A percentile compares a stretch with the other conserved stretches of the same genome.
Conservation (phyloP, 2,888 invertebrate genomes). For the Agrilus cyanescens region DNA sequence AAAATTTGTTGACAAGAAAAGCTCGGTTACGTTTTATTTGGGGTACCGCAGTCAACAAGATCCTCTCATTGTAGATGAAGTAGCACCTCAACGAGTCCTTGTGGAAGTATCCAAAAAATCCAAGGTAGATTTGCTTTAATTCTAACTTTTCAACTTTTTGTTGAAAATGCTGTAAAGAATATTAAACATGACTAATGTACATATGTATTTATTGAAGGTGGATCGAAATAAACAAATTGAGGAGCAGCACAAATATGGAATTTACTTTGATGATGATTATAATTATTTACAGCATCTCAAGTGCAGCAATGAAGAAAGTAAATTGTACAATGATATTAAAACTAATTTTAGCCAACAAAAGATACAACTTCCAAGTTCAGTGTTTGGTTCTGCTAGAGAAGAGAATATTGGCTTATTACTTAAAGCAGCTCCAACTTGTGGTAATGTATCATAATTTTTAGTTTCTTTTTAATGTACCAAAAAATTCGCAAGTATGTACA, state of each 20-base stretch:
- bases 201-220: constrained; percentile 15
- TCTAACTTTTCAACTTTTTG: background rate
- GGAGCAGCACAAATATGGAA: constrained; percentile 75
- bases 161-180: too few relatives aligned
- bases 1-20: constrained; percentile 85
- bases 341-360: constrained; percentile 10
- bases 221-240: constrained; percentile 46
- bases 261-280: constrained; percentile 91
- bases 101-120: constrained; percentile 36
- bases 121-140: background rate
- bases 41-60: constrained; percentile 92
- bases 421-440: constrained; percentile 56
- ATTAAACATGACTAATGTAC: background rate
- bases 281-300: constrained; percentile 88
- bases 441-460: background rate
- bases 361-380: constrained; percentile 61
- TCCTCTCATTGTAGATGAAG: constrained; percentile 80
- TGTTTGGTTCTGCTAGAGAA: constrained; percentile 77
- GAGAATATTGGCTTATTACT: constrained; percentile 76
- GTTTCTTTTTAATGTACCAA: background rate
- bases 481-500: too few relatives aligned
- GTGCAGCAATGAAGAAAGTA: constrained; percentile 44
- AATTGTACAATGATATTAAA: constrained; percentile 37
- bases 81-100: constrained; percentile 78
- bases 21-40: constrained; percentile 80